A percentile compares a stretch with the other conserved stretches of the same genome.
These are phyloP conservation scores for Procambarus virginalis DNA, from an alignment of 1,140 invertebrate species.

Conservation along the genomic window DNA sequence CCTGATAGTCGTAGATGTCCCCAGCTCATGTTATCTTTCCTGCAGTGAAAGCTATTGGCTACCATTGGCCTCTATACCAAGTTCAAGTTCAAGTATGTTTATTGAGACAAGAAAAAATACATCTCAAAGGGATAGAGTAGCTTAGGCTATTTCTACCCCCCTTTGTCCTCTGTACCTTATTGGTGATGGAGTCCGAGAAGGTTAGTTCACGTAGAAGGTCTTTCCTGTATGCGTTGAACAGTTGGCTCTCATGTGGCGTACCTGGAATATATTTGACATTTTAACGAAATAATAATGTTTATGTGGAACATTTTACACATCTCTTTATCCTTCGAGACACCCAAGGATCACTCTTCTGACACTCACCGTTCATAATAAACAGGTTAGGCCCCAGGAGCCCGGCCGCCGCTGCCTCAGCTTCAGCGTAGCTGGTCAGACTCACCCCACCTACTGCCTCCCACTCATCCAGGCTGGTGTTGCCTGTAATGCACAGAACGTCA, in stretches of 20 bases:
- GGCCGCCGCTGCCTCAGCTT: background rate
- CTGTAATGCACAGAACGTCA: background rate
- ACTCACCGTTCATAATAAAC: background rate
- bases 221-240: background rate
- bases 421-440: background rate
- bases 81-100: too few relatives aligned
- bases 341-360: too few relatives aligned
- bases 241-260: background rate
- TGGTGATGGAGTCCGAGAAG: background rate
- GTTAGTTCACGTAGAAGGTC: background rate
- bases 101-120: too few relatives aligned
- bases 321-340: too few relatives aligned
- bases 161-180: background rate
- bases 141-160: too few relatives aligned
- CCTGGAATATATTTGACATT: background rate
- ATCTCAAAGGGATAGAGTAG: too few relatives aligned
- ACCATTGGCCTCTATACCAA: too few relatives aligned
- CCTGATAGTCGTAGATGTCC: too few relatives aligned
- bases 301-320: too few relatives aligned
- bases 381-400: background rate
- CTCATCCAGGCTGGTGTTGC: background rate
- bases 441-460: background rate
- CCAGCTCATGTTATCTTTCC: too few relatives aligned
- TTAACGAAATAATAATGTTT: too few relatives aligned
- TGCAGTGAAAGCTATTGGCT: too few relatives aligned